These are phyloP conservation scores for Drosophila arizonae DNA, from an alignment of 1,140 invertebrate species.

Conservation along the genomic window DNA sequence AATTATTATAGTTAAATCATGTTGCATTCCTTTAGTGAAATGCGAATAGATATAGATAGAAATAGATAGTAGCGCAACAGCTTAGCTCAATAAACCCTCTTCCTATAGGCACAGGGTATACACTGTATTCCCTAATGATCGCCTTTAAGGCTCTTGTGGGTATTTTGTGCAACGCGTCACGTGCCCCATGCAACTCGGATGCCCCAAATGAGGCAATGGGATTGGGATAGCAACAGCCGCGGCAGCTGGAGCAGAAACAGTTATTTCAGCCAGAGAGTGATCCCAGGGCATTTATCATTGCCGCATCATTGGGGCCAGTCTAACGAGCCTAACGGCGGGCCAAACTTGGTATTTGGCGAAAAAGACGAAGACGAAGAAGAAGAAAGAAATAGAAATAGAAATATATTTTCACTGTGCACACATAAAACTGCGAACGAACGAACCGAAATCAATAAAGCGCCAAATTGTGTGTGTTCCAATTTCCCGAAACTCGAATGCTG, in stretches of 20 bases:
- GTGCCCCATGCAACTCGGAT: neutral
- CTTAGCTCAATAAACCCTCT: no score
- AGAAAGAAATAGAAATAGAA: no score
- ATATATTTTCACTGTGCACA: constrained; percentile 39
- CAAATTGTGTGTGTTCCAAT: constrained; percentile 56
- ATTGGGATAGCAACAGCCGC: constrained; percentile 5
- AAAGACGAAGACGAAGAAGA: neutral
- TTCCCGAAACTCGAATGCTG: constrained; percentile 46
- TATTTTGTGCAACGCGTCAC: neutral
- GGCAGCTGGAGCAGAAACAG: constrained; percentile 1
- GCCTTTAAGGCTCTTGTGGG: neutral
- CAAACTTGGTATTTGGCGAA: constrained; percentile 35
- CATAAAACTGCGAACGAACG: constrained; percentile 3
- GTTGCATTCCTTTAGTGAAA: no score
- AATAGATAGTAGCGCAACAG: no score
- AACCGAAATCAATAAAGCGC: constrained; percentile 54
- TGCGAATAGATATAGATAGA: no score
- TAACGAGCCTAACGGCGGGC: constrained; percentile 42
- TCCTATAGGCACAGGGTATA: neutral
- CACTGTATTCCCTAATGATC: neutral
- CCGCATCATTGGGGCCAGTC: constrained; percentile 39
- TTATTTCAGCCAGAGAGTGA: constrained; percentile 9
- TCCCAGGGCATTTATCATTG: constrained; percentile 29
- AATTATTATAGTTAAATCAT: no score
- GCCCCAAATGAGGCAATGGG: constrained; percentile 7